phyloP scores from a whole-genome alignment of 2,888 invertebrate genomes.

The Chalcis sispes region DNA sequence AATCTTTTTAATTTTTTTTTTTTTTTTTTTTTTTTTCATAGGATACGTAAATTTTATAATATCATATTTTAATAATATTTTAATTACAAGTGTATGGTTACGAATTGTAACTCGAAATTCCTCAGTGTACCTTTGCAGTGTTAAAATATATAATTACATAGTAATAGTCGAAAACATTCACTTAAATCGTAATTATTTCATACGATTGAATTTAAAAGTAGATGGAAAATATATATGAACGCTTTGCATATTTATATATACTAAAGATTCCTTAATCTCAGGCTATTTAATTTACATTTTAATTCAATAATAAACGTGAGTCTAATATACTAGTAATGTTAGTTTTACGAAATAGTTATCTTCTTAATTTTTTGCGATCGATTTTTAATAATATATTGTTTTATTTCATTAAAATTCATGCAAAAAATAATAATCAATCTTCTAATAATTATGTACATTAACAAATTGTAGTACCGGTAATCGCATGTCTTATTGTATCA shows the following conservation, averaged over 20 bases:
- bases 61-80: slow-evolving; percentile 5
- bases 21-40: slow-evolving; percentile 4
- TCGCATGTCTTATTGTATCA: too few species aligned
- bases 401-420: background rate
- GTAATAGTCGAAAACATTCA: too few species aligned
- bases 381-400: background rate
- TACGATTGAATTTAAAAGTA: background rate
- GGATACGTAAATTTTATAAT: slow-evolving; percentile 5
- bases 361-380: background rate
- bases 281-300: background rate
- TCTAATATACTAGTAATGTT: background rate
- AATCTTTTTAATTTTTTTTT: too few species aligned
- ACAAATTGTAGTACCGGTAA: background rate
- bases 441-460: slow-evolving; percentile 23
- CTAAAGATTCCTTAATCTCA: background rate
- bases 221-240: background rate
- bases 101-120: slow-evolving; percentile 1
- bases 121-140: slow-evolving; percentile 49
- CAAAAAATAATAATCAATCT: background rate
- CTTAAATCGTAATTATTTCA: background rate
- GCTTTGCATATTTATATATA: background rate
- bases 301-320: background rate
- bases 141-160: slow-evolving; percentile 41
- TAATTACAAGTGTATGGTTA: slow-evolving; percentile 9
- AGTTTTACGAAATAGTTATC: background rate